Conservation (phyloP, 1,140 invertebrate species). For the Leptoteleia sp. region DNA sequence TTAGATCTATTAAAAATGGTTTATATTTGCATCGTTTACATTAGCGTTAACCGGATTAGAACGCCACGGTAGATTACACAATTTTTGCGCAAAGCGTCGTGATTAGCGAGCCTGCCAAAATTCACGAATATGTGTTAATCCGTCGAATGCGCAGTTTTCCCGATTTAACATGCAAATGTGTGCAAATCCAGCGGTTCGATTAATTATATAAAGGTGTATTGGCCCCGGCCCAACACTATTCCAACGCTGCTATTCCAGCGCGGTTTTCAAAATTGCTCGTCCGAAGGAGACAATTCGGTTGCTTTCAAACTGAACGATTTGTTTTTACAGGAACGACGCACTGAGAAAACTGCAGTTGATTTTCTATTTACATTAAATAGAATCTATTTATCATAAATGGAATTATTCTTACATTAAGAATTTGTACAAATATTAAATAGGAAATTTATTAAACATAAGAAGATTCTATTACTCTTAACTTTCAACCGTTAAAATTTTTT, state of each 20-base stretch:
- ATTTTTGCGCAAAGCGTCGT: constrained; percentile 49
- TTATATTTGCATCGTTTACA: constrained; percentile 55
- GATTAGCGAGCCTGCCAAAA: constrained; percentile 58
- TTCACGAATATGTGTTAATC: constrained; percentile 54
- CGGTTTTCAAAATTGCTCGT: constrained; percentile 11
- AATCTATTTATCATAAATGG: no score
- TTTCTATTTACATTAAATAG: no score
- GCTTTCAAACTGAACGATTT: constrained; percentile 1
- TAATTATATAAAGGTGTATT: constrained; percentile 59
- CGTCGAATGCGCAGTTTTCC: constrained; percentile 35
- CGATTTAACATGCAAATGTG: constrained; percentile 54
- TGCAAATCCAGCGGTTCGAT: constrained; percentile 53
- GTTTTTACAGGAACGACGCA: no score
- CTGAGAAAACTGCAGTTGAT: no score
- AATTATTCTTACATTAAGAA: no score
- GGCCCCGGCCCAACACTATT: constrained; percentile 36
- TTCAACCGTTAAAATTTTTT: no score
- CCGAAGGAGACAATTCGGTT: constrained; percentile 19
- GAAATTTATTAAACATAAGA: no score
- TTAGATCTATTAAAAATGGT: constrained; percentile 48
- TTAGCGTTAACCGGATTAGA: constrained; percentile 56
- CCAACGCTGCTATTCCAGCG: constrained; percentile 46
- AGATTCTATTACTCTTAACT: no score
- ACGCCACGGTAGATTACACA: constrained; percentile 53
- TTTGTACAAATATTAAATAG: no score